Base-by-base conservation (phyloP, 1,140 invertebrate genomes). In the Trachymyrmex septentrionalis region DNA sequence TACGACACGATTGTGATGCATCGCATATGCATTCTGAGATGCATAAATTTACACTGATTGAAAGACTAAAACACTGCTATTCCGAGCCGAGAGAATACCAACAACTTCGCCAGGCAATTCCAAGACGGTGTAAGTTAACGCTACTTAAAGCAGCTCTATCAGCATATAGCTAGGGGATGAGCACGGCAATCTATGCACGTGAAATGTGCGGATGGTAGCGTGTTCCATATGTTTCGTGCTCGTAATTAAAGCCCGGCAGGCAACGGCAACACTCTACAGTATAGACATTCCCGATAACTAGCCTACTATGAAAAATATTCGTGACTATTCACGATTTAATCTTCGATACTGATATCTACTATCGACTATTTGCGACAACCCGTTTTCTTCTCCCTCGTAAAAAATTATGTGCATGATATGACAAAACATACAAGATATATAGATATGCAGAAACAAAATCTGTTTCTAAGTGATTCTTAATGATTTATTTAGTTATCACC, bases 231-330 rank as follows among this genome's bases (percentile, higher is more conserved):
- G 86, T 85, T 90, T 85, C 89, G 80, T 90, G 89, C 80, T 72
- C 67, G 86, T 90, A 90, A 90, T 90, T 90, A 90, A 90, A 87
- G 89, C 53, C 71, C 78, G 72, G 48, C 48, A 85, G 80, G 88
- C 34, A 86, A 82, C 82, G 77, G 87, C 82, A 75, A 64, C 87
- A 12, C 44, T 75, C 44, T n/a, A 10, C 12, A 27, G n/a, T 38
- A 71, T 64, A 77, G 16, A 48, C 50, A 72, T 50, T 21, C 71
- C 21, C 44, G 76, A 89, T 88, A 88, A 88, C 34, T 44, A 14
- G 61, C 27, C 73, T 61, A 38, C 75, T 88, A 86, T 86, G 66
- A 89, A 88, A 89, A 88, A 86, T 88, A 67, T 69, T 38, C 34
- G 73, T 24, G 61, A 38, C 86, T 38, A 38, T 14, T 16, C 48